Evolutionary conservation across 1,140 invertebrate genomes (phyloP).

Genomic region (Leptestheria dahalacensis): DNA sequence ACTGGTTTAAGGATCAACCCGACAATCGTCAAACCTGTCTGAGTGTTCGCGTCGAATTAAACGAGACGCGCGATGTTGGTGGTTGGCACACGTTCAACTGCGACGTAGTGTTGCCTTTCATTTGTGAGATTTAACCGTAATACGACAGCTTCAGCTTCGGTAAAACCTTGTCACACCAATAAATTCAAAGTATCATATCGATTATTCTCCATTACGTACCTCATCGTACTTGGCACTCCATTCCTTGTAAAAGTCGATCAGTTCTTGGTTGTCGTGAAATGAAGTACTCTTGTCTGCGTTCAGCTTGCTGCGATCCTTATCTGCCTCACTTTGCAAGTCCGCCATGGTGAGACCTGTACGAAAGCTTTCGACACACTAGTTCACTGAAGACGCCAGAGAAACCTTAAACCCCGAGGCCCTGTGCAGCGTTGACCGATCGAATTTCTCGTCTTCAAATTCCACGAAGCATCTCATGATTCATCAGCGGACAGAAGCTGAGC

Average conservation of each 20-base stretch:
- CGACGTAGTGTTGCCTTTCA: neutral
- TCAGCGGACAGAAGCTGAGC: too few relatives aligned
- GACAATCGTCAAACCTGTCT: neutral
- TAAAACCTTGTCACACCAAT: too few relatives aligned
- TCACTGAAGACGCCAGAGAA: too few relatives aligned
- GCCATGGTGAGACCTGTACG: neutral
- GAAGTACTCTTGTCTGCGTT: slow-evolving; percentile 6
- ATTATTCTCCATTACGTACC: too few relatives aligned
- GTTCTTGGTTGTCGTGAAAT: neutral
- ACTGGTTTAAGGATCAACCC: slow-evolving; percentile 16
- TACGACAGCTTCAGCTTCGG: neutral
- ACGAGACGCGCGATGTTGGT: neutral
- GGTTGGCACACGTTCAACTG: neutral
- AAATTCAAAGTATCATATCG: too few relatives aligned
- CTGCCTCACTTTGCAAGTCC: neutral
- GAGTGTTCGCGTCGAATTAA: neutral
- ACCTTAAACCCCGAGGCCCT: too few relatives aligned
- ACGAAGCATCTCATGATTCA: too few relatives aligned
- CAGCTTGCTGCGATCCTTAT: neutral
- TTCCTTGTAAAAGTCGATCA: slow-evolving; percentile 4
- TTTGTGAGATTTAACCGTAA: neutral
- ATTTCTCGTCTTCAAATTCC: too few relatives aligned
- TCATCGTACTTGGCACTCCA: slow-evolving; percentile 11
- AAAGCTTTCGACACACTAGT: too few relatives aligned
- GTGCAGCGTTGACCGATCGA: too few relatives aligned